A percentile compares a stretch with the other conserved stretches of the same genome.
Evolutionary conservation across 2,797 vertebrate genomes (phyloP).

Genomic region (Zalophus californianus): DNA sequence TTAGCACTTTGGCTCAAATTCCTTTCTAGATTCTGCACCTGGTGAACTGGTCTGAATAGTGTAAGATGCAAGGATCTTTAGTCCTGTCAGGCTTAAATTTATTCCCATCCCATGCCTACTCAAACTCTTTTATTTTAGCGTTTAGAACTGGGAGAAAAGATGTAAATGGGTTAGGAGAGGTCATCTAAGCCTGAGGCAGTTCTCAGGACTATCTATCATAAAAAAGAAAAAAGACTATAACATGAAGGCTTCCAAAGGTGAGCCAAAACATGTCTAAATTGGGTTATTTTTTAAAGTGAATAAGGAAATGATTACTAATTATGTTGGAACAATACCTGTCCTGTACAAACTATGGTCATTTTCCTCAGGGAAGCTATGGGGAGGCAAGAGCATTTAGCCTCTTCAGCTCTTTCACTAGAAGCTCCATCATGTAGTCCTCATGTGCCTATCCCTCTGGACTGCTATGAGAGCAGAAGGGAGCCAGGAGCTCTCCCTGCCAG

Average conservation of each 20-base stretch:
- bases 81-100: not conserved
- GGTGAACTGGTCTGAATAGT: not conserved
- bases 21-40: not conserved
- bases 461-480: not conserved
- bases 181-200: not conserved
- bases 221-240: not conserved
- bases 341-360: not conserved
- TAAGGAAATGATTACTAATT: not conserved
- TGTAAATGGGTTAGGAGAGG: not conserved
- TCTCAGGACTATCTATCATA: not conserved
- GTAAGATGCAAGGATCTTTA: not conserved
- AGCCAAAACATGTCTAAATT: not conserved
- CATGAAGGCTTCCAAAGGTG: not conserved
- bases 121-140: conserved; percentile 21
- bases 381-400: not conserved
- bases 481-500: not conserved
- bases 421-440: no score
- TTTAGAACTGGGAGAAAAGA: not conserved
- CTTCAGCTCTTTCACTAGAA: not conserved
- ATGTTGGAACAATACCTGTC: not conserved
- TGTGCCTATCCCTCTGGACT: not conserved
- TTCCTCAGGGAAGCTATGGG: not conserved
- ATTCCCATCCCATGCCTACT: not conserved
- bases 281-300: not conserved
- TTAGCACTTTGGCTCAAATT: conserved; percentile 15